Evolutionary conservation across 2,113 vertebrate genomes (phyloP).

Genomic region (Siniperca knerii): DNA sequence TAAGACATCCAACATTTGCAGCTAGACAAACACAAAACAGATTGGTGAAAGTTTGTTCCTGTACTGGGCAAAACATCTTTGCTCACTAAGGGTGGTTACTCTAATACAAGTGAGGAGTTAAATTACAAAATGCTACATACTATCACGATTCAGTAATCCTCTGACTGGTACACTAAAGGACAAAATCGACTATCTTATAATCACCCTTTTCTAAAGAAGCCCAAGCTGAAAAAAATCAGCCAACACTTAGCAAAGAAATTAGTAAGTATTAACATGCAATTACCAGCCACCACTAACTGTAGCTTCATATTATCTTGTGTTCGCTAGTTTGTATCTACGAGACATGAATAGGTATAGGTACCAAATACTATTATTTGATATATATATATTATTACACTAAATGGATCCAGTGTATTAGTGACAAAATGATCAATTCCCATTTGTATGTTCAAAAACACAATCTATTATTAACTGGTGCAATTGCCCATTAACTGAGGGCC

Average conservation of each 20-base stretch:
- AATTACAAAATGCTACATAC: not conserved
- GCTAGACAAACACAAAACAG: slow-evolving; percentile 5
- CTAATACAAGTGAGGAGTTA: not conserved
- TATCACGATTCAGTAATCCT: slow-evolving; percentile 7
- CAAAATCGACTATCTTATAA: too few relatives aligned
- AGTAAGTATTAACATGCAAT: not conserved
- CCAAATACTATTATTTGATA: not conserved
- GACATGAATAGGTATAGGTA: not conserved
- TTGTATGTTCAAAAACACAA: not conserved
- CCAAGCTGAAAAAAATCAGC: not conserved
- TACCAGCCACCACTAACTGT: not conserved
- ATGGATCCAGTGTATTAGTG: too few relatives aligned
- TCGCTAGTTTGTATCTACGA: not conserved
- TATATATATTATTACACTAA: not conserved
- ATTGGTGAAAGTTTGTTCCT: not conserved
- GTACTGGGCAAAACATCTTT: not conserved
- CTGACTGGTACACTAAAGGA: too few relatives aligned
- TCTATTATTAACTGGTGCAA: not conserved
- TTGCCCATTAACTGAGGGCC: not conserved
- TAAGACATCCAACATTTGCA: not conserved
- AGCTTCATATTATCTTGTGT: not conserved
- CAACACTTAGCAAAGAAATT: not conserved
- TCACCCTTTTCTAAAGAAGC: not conserved
- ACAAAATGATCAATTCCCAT: not conserved
- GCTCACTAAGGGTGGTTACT: not conserved